A percentile compares a stretch with the other conserved stretches of the same genome.
Evolutionary conservation across 2,797 vertebrate species (phyloP).

Genomic region (Pangasius larnaudii): DNA sequence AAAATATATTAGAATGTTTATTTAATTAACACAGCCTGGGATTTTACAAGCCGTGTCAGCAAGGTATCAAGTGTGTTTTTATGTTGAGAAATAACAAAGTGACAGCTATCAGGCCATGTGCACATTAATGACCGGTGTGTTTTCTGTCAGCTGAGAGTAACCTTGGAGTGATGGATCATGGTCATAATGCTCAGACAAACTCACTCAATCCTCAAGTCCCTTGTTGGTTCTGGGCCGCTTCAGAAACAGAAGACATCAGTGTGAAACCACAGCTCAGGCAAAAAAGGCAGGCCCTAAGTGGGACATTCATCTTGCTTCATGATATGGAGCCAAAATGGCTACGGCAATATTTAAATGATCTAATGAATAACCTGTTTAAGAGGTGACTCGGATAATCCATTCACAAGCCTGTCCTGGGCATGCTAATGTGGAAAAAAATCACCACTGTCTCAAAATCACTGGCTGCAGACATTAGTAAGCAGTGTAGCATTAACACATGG

Average conservation of each 20-base stretch:
- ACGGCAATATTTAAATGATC: conserved; percentile 16
- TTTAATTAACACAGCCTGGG: neutral
- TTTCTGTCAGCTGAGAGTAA: conserved; percentile 41
- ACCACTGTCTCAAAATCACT: neutral
- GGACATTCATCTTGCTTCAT: conserved; percentile 9
- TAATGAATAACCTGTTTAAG: conserved; percentile 22
- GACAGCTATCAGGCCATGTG: conserved; percentile 2
- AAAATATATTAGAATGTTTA: neutral
- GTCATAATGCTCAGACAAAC: conserved; percentile 38
- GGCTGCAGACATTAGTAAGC: conserved; percentile 1
- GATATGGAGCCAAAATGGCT: conserved; percentile 26
- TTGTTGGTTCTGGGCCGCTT: conserved; percentile 1
- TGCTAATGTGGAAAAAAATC: conserved; percentile 15
- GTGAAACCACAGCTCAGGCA: conserved; percentile 10
- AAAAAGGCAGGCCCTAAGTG: conserved; percentile 24
- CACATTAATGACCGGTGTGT: conserved; percentile 22
- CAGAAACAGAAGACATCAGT: conserved; percentile 25
- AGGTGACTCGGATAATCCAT: conserved; percentile 29
- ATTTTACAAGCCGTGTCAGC: neutral
- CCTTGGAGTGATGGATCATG: conserved; percentile 49
- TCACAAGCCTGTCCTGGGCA: neutral
- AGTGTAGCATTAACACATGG: neutral
- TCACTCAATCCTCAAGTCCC: conserved; percentile 33
- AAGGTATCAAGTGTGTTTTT: conserved; percentile 9
- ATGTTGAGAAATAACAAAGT: conserved; percentile 9